A percentile compares a stretch with the other conserved stretches of the same genome.
phyloP scores from a whole-genome alignment of 2,113 vertebrate species.

The Ginglymostoma cirratum region DNA sequence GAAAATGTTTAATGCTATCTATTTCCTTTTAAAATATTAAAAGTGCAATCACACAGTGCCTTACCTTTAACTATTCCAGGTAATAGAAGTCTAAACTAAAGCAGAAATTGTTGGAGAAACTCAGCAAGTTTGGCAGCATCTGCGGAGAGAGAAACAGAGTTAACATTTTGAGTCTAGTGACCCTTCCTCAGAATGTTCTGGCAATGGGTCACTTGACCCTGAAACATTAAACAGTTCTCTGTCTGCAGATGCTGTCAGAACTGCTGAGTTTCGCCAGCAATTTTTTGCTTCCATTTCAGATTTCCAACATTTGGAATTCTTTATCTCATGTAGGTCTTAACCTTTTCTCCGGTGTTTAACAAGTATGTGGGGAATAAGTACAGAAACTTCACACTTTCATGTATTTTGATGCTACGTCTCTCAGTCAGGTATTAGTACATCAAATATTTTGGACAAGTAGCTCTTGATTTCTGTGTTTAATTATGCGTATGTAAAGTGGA shows the following conservation, averaged over 20 bases:
- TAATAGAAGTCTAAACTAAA: not conserved
- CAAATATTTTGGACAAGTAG: not conserved
- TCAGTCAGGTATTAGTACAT: not conserved
- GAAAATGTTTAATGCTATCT: not conserved
- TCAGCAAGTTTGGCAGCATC: too few relatives aligned
- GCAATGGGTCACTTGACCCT: too few relatives aligned
- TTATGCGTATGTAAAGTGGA: not conserved
- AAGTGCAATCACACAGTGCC: not conserved
- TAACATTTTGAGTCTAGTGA: too few relatives aligned
- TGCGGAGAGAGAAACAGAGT: too few relatives aligned
- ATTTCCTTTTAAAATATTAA: not conserved
- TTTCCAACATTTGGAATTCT: too few relatives aligned
- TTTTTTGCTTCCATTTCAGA: too few relatives aligned
- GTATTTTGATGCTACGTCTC: not conserved
- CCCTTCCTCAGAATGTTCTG: too few relatives aligned
- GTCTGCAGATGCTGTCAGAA: too few relatives aligned
- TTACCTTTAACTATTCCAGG: not conserved
- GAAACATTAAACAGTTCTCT: too few relatives aligned
- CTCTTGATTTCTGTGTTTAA: not conserved
- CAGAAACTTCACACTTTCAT: not conserved
- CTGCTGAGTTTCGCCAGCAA: too few relatives aligned
- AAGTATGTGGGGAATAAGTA: not conserved
- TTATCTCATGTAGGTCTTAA: not conserved
- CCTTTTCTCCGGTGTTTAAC: not conserved
- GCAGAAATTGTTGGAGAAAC: too few relatives aligned